Evolutionary conservation across 92 coral and sea anemone genomes (phyloP), one percentile per base, ranked within the genome.

Genomic region (Desmophyllum pertusum): DNA sequence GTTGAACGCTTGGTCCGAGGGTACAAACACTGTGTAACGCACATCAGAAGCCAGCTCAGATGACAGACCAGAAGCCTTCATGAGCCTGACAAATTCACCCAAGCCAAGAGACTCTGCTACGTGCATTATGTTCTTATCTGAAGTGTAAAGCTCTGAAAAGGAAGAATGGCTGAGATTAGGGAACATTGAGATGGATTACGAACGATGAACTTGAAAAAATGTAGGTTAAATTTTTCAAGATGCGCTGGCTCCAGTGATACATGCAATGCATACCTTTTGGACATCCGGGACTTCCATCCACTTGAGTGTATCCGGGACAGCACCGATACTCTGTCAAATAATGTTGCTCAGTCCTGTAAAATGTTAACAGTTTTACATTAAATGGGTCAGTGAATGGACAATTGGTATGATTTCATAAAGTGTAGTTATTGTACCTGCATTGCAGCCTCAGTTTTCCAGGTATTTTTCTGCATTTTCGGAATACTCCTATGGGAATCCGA

Each of bases 281-380:
- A 62, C 98, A 94, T 59, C 98, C 98, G 55, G 90, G 55, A 73
- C 88, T 80, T 67, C 93, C 93, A 13, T 67, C 41, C 57, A 53
- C 87, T 65, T 83, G 83, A n/a, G 81, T 65, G 62, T 89, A 94
- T 48, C 95, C 95, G 45, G 98, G 92, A 65, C 98, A 94, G 50
- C 98, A 94, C 36, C 85, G 73, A 82, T 94, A 89, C 42, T 92
- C 85, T 10, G 93, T 90, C 64, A 86, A 69, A 76, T 85, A 88
- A 63, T 78, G 86, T 14, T 87, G 81, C 61, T 79, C 85, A 31
- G 93, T 86, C 79, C 96, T 93, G 86, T 35, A 36, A 29, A 59
- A 31, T 30, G 31, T 11, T 38, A 63, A 17, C 8, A 42, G 38
- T 5, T n/a, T 35, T 6, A 66, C 2, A 21, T 23, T 50, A 15